Conservation (phyloP, 2,888 invertebrate genomes). For the Orthonevra nobilis region DNA sequence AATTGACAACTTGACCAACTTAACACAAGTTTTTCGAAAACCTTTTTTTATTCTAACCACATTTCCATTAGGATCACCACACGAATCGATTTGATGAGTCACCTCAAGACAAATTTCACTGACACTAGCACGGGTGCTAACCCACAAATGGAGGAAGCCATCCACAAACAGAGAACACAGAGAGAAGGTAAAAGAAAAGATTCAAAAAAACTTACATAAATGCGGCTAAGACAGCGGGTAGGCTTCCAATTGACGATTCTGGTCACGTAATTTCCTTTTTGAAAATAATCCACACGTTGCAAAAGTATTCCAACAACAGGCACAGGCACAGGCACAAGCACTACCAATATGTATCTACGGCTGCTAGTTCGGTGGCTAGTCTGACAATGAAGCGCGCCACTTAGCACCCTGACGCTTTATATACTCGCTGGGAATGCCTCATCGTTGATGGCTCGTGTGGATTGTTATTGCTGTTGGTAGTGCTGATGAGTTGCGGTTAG, state of each 20-base stretch:
- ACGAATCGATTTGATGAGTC: neutral
- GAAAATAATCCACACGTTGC: constrained; percentile 34
- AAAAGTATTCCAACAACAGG: constrained; percentile 23
- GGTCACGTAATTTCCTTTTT: constrained; percentile 45
- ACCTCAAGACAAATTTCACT: neutral
- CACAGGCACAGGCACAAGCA: no score
- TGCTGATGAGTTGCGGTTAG: constrained; percentile 9
- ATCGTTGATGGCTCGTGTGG: constrained; percentile 24
- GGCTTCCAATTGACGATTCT: constrained; percentile 38
- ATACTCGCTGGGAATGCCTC: constrained; percentile 26
- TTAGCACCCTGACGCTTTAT: constrained; percentile 60
- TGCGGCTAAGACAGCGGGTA: constrained; percentile 16
- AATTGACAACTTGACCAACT: constrained; percentile 28
- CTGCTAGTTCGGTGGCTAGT: constrained; percentile 40
- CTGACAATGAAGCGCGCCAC: constrained; percentile 57
- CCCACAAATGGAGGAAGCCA: constrained; percentile 5
- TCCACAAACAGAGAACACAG: neutral
- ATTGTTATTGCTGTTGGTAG: constrained; percentile 10
- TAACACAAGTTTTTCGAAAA: constrained; percentile 2
- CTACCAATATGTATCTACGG: constrained; percentile 26
- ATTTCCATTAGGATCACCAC: neutral
- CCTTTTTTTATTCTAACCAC: neutral
- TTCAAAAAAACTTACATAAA: constrained; percentile 45
- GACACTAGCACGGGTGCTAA: constrained; percentile 33
- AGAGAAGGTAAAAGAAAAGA: neutral